Conservation (phyloP, 2,888 invertebrate species). For the Ceratothoa steindachneri region DNA sequence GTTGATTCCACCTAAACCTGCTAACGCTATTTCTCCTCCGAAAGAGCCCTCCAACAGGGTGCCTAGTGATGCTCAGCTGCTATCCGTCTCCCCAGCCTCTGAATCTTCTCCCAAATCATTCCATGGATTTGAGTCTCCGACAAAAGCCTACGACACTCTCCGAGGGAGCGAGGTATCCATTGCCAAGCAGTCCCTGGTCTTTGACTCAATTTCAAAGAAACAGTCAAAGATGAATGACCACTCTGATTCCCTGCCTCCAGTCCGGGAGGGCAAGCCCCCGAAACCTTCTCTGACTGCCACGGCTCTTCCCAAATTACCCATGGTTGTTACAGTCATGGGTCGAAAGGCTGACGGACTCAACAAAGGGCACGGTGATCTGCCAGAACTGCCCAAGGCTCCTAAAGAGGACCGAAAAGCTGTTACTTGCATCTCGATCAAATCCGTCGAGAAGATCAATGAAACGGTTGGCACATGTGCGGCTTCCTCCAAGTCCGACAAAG, state of each 20-base stretch:
- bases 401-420: neutral
- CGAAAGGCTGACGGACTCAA: neutral
- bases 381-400: neutral
- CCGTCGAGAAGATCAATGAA: conserved; percentile 43
- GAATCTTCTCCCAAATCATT: neutral
- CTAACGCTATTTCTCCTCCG: neutral
- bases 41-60: neutral
- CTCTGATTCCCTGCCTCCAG: neutral
- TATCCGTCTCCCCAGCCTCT: neutral
- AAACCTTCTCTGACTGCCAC: conserved; percentile 40
- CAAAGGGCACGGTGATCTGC: neutral
- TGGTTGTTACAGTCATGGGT: neutral
- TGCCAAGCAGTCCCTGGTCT: neutral
- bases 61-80: neutral
- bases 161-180: neutral
- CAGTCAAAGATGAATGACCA: neutral
- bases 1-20: neutral
- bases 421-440: conserved; percentile 25
- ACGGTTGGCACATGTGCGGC: conserved; percentile 4
- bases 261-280: conserved; percentile 24
- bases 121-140: conserved; percentile 1
- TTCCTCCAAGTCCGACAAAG: neutral
- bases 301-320: conserved; percentile 20
- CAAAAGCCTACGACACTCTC: neutral
- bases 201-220: neutral